Conservation (phyloP, 2,113 vertebrate genomes). For the Prionailurus viverrinus region DNA sequence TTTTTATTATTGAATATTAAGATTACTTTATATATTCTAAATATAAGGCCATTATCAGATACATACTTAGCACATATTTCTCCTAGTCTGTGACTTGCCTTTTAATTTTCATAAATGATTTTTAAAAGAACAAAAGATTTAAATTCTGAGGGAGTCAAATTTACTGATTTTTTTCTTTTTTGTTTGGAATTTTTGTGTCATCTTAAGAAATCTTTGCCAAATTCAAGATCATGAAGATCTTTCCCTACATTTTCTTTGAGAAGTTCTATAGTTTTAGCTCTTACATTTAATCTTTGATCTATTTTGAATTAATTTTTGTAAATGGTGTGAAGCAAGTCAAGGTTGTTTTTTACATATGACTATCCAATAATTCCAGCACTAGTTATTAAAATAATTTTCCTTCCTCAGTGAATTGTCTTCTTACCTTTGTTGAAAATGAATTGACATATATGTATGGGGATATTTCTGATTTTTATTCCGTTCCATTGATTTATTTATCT, state of each 20-base stretch:
- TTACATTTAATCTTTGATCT: not conserved
- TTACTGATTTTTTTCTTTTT: not conserved
- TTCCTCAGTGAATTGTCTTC: not conserved
- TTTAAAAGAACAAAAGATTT: not conserved
- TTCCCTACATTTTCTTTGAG: not conserved
- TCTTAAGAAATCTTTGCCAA: not conserved
- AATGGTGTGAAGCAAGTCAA: not conserved
- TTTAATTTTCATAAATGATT: not conserved
- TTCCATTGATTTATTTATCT: not conserved
- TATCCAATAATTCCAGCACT: not conserved
- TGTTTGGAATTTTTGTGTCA: not conserved
- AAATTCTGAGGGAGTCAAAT: not conserved
- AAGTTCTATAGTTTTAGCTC: not conserved
- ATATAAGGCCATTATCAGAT: not conserved
- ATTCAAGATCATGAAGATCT: not conserved
- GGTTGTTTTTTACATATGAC: not conserved
- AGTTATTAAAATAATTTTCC: not conserved
- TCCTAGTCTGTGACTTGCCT: not conserved
- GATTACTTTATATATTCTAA: not conserved
- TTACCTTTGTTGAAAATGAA: not conserved
- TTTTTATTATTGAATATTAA: not conserved
- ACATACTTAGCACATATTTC: not conserved
- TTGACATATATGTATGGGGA: not conserved
- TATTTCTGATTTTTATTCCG: not conserved
- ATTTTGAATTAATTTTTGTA: constrained; percentile 8